Conservation (phyloP, 2,888 invertebrate genomes). For the Salticus scenicus region DNA sequence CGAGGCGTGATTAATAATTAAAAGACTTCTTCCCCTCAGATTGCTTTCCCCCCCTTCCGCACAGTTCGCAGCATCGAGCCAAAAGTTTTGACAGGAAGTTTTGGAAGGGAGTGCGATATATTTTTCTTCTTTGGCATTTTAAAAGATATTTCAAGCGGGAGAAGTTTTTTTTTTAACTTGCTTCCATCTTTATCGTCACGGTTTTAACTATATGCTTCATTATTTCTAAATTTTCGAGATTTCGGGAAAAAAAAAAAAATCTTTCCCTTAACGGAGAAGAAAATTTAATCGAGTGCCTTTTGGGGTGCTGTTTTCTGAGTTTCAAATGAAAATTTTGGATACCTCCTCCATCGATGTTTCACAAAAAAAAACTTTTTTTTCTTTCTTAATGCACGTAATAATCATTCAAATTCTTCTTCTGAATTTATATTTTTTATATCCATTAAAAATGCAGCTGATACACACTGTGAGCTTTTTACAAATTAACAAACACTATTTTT, state of each 20-base stretch:
- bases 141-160: conserved; percentile 3
- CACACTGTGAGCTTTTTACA: too few species aligned
- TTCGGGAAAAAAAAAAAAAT: background rate
- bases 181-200: conserved; percentile 1
- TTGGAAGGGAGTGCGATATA: conserved; percentile 31
- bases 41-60: background rate
- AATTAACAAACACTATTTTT: too few species aligned
- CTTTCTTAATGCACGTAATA: too few species aligned
- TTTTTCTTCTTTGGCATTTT: conserved; percentile 19
- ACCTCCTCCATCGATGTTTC: too few species aligned
- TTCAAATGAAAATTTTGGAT: too few species aligned
- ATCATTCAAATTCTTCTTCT: too few species aligned
- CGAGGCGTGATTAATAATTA: conserved; percentile 67
- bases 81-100: conserved; percentile 65
- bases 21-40: conserved; percentile 37
- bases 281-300: background rate
- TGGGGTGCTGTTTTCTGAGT: background rate
- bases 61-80: background rate
- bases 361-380: too few species aligned
- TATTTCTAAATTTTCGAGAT: conserved; percentile 7
- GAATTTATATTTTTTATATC: too few species aligned
- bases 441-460: too few species aligned
- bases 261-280: background rate
- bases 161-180: background rate
- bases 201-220: conserved; percentile 18